Evolutionary conservation across 2,888 invertebrate genomes (phyloP).

Genomic region (Troilus luridus): DNA sequence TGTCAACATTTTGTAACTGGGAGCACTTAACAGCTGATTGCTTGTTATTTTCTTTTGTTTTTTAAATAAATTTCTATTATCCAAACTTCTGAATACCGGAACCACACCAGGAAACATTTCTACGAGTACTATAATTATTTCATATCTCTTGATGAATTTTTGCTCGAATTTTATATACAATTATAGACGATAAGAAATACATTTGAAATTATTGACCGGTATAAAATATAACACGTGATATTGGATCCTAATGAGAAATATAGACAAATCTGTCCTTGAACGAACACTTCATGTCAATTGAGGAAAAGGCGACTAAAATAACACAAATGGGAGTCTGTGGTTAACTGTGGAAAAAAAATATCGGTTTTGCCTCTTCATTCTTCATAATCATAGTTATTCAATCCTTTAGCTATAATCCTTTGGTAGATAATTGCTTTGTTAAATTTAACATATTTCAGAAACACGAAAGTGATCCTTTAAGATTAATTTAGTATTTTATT

Average conservation of each 20-base stretch:
- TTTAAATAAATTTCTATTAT: no score
- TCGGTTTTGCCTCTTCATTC: background rate
- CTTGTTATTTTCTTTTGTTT: no score
- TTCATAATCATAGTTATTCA: background rate
- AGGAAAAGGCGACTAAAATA: background rate
- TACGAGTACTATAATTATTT: no score
- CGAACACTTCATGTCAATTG: background rate
- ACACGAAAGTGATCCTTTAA: no score
- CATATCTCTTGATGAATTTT: no score
- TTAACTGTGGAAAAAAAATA: background rate
- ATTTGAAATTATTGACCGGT: background rate
- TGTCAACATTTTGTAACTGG: no score
- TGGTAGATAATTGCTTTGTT: background rate
- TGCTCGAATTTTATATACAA: no score
- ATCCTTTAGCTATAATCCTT: background rate
- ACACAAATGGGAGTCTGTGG: background rate
- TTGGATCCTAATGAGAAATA: constrained; percentile 3
- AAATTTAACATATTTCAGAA: no score
- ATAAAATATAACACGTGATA: background rate
- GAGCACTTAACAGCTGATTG: no score
- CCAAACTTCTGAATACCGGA: no score
- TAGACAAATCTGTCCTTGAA: background rate
- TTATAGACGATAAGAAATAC: background rate
- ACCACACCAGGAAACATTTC: no score
- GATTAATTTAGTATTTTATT: no score